Base-by-base conservation (phyloP, 1,140 invertebrate species). In the Spodoptera litura region DNA sequence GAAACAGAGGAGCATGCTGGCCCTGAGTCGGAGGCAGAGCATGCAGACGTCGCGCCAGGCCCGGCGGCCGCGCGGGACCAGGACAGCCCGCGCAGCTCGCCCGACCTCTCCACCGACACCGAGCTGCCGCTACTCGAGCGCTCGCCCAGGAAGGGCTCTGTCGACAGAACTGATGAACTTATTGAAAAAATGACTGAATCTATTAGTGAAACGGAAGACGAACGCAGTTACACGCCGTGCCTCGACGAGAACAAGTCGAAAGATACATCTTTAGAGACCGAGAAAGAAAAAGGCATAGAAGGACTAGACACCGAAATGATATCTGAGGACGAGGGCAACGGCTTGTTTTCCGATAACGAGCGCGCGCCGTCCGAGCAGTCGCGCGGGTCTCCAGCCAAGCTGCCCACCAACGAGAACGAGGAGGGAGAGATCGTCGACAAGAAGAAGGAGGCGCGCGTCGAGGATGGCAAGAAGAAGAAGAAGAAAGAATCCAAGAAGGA, bases 251-350 rank as follows among this genome's bases (percentile, higher is more conserved):
- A 96, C 78, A 95, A 93, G 80, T 93, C 91, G n/a, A 92, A 92
- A 62, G 93, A 95, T 56, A 91, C 88, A 0, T 93, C 92, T 0
- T 82, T 91, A 13, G 93, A 93, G 52, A 87, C 84, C 1, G 92
- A 94, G 58, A 93, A 91, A 78, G 91, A 89, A 25, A 93, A 94
- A 76, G 96, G 95, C 1, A 89, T 96, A 4, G 96, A 95, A 82
- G 96, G 96, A 2, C 94, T 97, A 51, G 96, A 96, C 81, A 97
- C 96, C 0, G 97, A 97, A 91, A 95, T 96, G 84, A 97, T 97
- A 78, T 97, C 97, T 2, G 96, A 97, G 62, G 96, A 96, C 52
- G 96, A 96, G 80, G 95, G 95, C 49, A 95, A 95, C 77, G 95
- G 95, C 80, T 92, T 96, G 88, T 95, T 96, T 83, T 95, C 95